Conservation (phyloP, 1,140 invertebrate species). For the Scaptomyza montana region DNA sequence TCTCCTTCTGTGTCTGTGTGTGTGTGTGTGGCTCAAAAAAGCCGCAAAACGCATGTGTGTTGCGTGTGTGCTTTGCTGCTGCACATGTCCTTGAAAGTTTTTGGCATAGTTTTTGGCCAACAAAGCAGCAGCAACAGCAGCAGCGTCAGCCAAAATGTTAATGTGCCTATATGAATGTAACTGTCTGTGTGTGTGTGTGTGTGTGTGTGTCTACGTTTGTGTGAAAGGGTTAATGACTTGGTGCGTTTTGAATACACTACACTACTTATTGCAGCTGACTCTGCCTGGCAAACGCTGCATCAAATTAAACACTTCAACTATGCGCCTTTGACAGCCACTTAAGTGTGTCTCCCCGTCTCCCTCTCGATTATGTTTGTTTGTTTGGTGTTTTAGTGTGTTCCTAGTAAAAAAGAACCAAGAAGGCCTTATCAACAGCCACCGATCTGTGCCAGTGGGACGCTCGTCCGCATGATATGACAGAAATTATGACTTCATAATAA, state of each 20-base stretch:
- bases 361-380: slow-evolving; percentile 17
- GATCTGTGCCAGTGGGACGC: slow-evolving; percentile 47
- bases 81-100: slow-evolving; percentile 83
- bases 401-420: background rate
- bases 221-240: slow-evolving; percentile 64
- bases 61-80: slow-evolving; percentile 41
- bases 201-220: slow-evolving; percentile 1
- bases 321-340: slow-evolving; percentile 48
- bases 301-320: slow-evolving; percentile 67
- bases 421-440: slow-evolving; percentile 61
- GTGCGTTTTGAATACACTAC: background rate
- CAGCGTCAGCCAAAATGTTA: slow-evolving; percentile 49
- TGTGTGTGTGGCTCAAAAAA: slow-evolving; percentile 28
- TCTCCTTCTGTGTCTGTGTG: background rate
- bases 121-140: slow-evolving; percentile 19
- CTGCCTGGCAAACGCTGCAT: slow-evolving; percentile 46
- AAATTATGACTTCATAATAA: slow-evolving; percentile 79
- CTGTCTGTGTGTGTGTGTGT: slow-evolving; percentile 3
- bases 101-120: slow-evolving; percentile 79
- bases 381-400: slow-evolving; percentile 27
- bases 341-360: slow-evolving; percentile 15
- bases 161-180: slow-evolving; percentile 59
- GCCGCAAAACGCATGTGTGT: slow-evolving; percentile 63
- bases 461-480: slow-evolving; percentile 66
- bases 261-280: slow-evolving; percentile 3